Evolutionary conservation across 1,140 invertebrate species (phyloP).

Genomic region (Cataglyphis hispanica): DNA sequence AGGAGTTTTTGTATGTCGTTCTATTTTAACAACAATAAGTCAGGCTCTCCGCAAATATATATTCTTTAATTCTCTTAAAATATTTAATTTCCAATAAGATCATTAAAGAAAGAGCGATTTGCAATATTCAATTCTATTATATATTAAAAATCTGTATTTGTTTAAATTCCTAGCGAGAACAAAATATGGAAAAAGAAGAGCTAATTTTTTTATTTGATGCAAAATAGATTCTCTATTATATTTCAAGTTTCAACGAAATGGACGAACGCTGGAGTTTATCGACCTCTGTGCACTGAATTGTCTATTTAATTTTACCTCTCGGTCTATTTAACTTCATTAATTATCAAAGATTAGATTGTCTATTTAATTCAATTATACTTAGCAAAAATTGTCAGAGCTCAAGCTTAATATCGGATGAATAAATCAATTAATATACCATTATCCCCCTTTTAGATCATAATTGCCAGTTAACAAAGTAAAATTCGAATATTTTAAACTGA

Average conservation of each 20-base stretch:
- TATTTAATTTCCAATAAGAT: neutral
- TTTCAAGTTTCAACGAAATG: constrained; percentile 12
- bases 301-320: constrained; percentile 23
- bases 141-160: neutral
- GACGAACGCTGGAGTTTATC: neutral
- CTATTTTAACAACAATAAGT: neutral
- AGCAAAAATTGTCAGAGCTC: neutral
- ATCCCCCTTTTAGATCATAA: neutral
- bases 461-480: neutral
- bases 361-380: constrained; percentile 17
- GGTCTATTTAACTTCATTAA: constrained; percentile 23
- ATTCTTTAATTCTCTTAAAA: neutral
- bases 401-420: constrained; percentile 1
- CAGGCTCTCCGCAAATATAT: neutral
- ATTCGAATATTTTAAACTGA: neutral
- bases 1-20: no score
- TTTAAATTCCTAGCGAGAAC: neutral
- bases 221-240: constrained; percentile 2
- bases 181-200: neutral
- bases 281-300: neutral
- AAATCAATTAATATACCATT: neutral
- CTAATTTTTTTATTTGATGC: neutral
- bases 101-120: neutral
- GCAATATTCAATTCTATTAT: neutral
- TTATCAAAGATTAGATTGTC: constrained; percentile 24